Evolutionary conservation across 2,888 invertebrate genomes (phyloP), one percentile per base, ranked within the genome.

Genomic region (Sericinus montela): DNA sequence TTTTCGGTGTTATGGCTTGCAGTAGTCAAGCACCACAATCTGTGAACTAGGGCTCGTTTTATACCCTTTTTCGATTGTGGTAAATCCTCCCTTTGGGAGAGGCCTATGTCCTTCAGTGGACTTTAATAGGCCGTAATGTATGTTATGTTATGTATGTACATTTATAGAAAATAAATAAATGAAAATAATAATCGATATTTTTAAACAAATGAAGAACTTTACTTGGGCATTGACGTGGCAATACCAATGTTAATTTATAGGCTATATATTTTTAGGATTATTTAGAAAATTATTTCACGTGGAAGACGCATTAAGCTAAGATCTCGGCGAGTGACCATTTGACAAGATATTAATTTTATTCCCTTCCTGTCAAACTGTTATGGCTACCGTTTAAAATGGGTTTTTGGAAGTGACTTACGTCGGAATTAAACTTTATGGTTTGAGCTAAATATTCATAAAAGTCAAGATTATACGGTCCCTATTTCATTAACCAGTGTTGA

Each of bases 181-280:
- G 8, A 25, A 25, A 25, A 4, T 8, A 25, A 5, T 8, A 25
- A 36, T 47, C 46, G 46, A 47, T 35, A 44, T 15, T 15, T 15
- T 5, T 52, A 29, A 41, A 39, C 36, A 28, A 28, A 29, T 9
- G 9, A 35, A 8, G 35, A 14, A 29, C 59, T 51, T 56, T 53
- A 55, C 57, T 56, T 52, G n/a, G 40, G 76, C 75, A 82, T 79
- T 69, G 78, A 83, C 82, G 76, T 70, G 71, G 74, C 71, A 68
- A 81, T 79, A 74, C 72, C 62, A 63, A 66, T 60, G 70, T 70
- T 80, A 75, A 86, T 86, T 86, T 87, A 87, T 75, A 76, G 69
- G 57, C 77, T 71, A 78, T 80, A 84, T 84, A 84, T 84, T 77
- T 87, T 81, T 75, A 55, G 83, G 84, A 84, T 86, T 86, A 85